phyloP scores from a whole-genome alignment of 2,113 vertebrate genomes.

The Sinosuthora webbiana region DNA sequence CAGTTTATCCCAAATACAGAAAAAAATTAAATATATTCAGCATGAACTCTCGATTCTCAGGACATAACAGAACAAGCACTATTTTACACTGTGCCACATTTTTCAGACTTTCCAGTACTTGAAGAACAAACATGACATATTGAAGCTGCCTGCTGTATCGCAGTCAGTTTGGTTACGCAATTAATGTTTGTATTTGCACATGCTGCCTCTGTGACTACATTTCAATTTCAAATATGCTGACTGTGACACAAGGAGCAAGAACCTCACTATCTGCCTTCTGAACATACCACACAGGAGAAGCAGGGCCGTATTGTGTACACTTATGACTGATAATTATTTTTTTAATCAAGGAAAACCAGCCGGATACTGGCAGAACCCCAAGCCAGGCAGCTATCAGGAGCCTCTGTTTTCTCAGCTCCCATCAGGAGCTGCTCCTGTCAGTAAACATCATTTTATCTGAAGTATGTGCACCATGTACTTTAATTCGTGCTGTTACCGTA shows the following conservation, averaged over 20 bases:
- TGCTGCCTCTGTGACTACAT: neutral
- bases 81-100: neutral
- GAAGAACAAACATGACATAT: neutral
- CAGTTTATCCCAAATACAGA: neutral
- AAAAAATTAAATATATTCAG: neutral
- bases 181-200: neutral
- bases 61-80: neutral
- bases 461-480: neutral
- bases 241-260: neutral
- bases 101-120: neutral
- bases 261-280: neutral
- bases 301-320: neutral
- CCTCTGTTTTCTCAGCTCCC: neutral
- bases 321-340: neutral
- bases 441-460: neutral
- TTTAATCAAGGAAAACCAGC: neutral
- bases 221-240: constrained; percentile 23
- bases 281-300: neutral
- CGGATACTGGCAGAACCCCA: neutral
- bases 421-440: neutral
- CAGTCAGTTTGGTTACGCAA: neutral
- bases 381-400: neutral
- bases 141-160: neutral
- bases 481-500: neutral
- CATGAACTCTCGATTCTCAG: neutral